phyloP scores from a whole-genome alignment of 2,113 vertebrate genomes.

The Clarias macrocephalus region DNA sequence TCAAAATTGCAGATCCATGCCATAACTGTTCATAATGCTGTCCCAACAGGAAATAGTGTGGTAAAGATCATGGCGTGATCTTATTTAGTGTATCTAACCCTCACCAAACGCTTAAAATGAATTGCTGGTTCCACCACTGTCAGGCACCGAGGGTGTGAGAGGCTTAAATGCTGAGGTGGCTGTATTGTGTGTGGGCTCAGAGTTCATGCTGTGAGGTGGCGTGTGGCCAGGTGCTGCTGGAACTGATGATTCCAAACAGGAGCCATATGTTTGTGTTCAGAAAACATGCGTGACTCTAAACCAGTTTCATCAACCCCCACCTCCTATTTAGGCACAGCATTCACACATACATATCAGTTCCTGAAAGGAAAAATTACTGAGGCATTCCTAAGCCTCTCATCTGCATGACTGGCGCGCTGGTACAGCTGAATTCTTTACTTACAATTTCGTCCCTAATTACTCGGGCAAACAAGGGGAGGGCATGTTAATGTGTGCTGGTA shows the following conservation, averaged over 20 bases:
- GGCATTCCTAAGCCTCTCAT: constrained; percentile 44
- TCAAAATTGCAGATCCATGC: background rate
- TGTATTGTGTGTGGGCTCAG: constrained; percentile 36
- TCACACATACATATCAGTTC: background rate
- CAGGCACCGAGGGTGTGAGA: background rate
- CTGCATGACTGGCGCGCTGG: constrained; percentile 41
- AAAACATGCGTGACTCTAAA: constrained; percentile 12
- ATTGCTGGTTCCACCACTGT: background rate
- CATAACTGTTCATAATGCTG: too few species aligned
- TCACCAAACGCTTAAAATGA: background rate
- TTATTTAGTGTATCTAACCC: background rate
- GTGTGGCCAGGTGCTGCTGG: constrained; percentile 34
- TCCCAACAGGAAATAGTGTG: background rate
- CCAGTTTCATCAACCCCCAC: constrained; percentile 4
- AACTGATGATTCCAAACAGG: constrained; percentile 4
- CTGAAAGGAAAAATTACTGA: constrained; percentile 21
- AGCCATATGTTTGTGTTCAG: constrained; percentile 34
- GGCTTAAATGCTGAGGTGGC: background rate
- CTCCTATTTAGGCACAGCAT: constrained; percentile 12
- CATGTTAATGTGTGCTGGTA: background rate
- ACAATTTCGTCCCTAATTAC: constrained; percentile 26
- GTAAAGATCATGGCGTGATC: background rate
- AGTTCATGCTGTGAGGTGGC: constrained; percentile 21
- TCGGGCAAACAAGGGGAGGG: constrained; percentile 8
- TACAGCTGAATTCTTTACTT: background rate